Evolutionary conservation across 2,888 invertebrate genomes (phyloP), one percentile per base, ranked within the genome.

Genomic region (Trachelus iudaicus): DNA sequence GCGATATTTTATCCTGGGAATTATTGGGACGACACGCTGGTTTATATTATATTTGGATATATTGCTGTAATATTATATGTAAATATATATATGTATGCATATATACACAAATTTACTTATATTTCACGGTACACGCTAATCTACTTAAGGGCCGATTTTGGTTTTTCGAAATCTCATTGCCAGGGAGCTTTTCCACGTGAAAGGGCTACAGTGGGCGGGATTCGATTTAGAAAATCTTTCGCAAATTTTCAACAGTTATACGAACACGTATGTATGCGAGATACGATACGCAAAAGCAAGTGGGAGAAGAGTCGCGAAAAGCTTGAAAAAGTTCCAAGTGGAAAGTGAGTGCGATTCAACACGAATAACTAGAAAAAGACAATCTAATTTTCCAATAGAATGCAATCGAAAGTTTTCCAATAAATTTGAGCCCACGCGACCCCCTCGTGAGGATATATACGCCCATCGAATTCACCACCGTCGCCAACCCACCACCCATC

Each of bases 341-440:
- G 23, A 56, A 15, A 56, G 23, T 23, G 56, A 56, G 56, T 9
- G 56, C 56, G 9, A 56, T 56, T 23, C 23, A 23, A 56, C 56
- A 56, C 9, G 56, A 56, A 23, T 56, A 71, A 31, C 71, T 34
- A 12, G 73, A 71, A 56, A 74, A 30, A 77, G 73, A 56, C 77
- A 77, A 77, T 74, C 13, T 77, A 40, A 77, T 75, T 75, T 75
- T 77, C 69, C 73, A n/a, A 74, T 69, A 12, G 69, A 34, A 74
- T 30, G 68, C 74, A 68, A 77, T 77, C 77, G 40, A 34, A 77
- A 74, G 69, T 77, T 74, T 75, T 35, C 31, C 77, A 56, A 77
- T 75, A 77, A 56, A 75, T 71, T 56, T 2, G 56, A 56, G 56
- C 56, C 23, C 23, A 56, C 56, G 56, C 56, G 23, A 56, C 56